A percentile compares a stretch with the other conserved stretches of the same genome.
Conservation (phyloP, 2,888 invertebrate species). For the Apoderus coryli region DNA sequence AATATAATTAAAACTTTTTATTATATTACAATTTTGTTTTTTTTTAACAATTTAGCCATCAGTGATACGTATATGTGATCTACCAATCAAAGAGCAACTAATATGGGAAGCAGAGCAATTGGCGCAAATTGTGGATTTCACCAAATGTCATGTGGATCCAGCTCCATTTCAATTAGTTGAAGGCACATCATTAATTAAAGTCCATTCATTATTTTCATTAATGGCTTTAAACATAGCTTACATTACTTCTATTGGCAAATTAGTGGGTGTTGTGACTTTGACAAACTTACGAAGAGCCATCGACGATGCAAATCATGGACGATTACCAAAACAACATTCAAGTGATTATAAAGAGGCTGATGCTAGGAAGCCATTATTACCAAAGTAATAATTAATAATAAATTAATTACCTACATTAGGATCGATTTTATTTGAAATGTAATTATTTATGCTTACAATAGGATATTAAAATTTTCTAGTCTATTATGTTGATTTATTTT, state of each 20-base stretch:
- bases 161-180: conserved; percentile 97
- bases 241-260: conserved; percentile 82
- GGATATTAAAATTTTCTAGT: too few species aligned
- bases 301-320: conserved; percentile 77
- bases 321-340: conserved; percentile 34
- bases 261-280: conserved; percentile 90
- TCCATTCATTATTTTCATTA: conserved; percentile 95
- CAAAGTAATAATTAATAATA: too few species aligned
- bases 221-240: conserved; percentile 97
- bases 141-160: conserved; percentile 77
- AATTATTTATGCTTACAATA: too few species aligned
- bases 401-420: too few species aligned
- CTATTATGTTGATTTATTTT: too few species aligned
- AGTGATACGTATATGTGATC: conserved; percentile 78
- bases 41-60: conserved; percentile 26
- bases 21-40: background rate
- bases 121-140: conserved; percentile 63
- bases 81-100: conserved; percentile 85
- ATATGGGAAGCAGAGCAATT: conserved; percentile 90
- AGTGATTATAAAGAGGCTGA: too few species aligned
- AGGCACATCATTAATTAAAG: conserved; percentile 80
- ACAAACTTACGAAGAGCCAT: conserved; percentile 85
- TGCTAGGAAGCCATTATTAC: background rate
- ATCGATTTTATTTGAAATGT: too few species aligned
- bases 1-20: too few species aligned